Conservation (phyloP, 1,140 invertebrate genomes). For the Periplaneta americana region DNA sequence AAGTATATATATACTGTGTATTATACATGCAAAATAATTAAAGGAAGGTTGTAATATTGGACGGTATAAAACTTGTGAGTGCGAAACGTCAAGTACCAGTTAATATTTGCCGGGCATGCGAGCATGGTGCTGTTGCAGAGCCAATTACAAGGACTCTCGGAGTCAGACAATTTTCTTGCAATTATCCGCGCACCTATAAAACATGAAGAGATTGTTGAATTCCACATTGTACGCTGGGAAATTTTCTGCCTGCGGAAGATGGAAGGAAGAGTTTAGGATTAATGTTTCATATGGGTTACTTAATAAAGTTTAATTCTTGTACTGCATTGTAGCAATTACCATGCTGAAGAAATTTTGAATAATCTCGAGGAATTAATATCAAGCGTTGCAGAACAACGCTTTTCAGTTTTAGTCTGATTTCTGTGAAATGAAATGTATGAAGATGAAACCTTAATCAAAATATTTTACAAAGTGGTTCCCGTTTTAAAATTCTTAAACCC, state of each 20-base stretch:
- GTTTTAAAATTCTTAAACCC: too few relatives aligned
- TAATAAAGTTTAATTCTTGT: too few relatives aligned
- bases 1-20: neutral
- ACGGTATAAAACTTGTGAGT: neutral
- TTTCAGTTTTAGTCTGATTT: too few relatives aligned
- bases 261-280: neutral
- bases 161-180: neutral
- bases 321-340: too few relatives aligned
- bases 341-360: too few relatives aligned
- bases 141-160: neutral
- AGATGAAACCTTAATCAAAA: too few relatives aligned
- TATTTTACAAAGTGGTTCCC: too few relatives aligned
- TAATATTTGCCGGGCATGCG: neutral
- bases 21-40: neutral
- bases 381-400: too few relatives aligned
- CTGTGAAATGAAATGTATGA: too few relatives aligned
- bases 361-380: too few relatives aligned
- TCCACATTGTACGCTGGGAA: neutral
- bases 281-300: too few relatives aligned
- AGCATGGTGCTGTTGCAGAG: neutral
- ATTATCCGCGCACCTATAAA: neutral
- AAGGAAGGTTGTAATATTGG: neutral
- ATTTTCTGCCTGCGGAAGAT: neutral
- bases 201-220: neutral
- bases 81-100: neutral